Percentiles rank a stretch among this genome's conserved stretches.
Evolutionary conservation across 2,888 invertebrate species (phyloP).

Genomic region (Eumerus sabulonum): DNA sequence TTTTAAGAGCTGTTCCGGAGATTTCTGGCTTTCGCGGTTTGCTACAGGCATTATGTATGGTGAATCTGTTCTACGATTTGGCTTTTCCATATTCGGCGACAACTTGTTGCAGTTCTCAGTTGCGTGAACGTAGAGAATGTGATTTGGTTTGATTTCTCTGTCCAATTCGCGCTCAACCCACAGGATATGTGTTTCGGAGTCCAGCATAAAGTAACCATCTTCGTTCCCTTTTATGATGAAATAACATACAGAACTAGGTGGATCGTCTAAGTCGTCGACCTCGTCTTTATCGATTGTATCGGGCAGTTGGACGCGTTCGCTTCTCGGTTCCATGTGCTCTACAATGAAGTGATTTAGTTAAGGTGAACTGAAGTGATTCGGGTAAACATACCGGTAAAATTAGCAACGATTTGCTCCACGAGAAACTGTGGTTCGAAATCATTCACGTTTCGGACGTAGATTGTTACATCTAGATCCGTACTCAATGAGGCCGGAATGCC

Average conservation of each 20-base stretch:
- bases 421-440: constrained; percentile 93
- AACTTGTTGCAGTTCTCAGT: constrained; percentile 87
- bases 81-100: constrained; percentile 75
- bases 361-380: not conserved
- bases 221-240: constrained; percentile 93
- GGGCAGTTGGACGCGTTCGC: constrained; percentile 85
- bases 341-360: constrained; percentile 5
- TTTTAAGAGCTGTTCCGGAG: constrained; percentile 71
- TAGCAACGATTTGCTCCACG: constrained; percentile 84
- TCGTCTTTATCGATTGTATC: constrained; percentile 92
- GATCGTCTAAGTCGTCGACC: constrained; percentile 89
- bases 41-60: constrained; percentile 62
- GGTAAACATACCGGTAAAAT: constrained; percentile 83
- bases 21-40: constrained; percentile 59
- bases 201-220: constrained; percentile 84
- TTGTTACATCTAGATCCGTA: constrained; percentile 91
- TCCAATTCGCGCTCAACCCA: constrained; percentile 83
- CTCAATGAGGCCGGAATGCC: constrained; percentile 92
- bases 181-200: constrained; percentile 84
- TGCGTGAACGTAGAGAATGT: constrained; percentile 87
- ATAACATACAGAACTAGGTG: constrained; percentile 92
- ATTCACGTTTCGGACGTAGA: constrained; percentile 93
- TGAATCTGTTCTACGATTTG: constrained; percentile 74
- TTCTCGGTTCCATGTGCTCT: constrained; percentile 82
- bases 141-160: constrained; percentile 85